Evolutionary conservation across 1,140 invertebrate species (phyloP).

Genomic region (Glomeris maerens): DNA sequence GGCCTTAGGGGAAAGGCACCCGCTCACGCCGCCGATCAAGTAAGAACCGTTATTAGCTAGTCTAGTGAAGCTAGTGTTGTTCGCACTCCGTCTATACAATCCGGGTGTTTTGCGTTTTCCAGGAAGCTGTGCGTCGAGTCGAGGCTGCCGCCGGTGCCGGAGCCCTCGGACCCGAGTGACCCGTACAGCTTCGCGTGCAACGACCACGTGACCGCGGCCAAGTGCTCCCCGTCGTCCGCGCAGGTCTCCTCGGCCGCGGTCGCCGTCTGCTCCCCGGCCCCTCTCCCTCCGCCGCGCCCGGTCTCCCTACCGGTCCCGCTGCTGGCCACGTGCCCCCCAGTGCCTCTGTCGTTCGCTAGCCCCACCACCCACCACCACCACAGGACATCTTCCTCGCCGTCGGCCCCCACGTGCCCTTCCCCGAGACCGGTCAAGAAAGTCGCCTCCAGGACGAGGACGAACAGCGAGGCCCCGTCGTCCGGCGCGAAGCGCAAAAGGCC

Average conservation of each 20-base stretch:
- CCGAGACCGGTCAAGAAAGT: too few relatives aligned
- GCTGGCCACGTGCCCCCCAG: neutral
- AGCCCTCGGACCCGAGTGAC: constrained; percentile 11
- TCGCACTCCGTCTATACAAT: neutral
- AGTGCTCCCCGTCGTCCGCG: neutral
- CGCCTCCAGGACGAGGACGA: too few relatives aligned
- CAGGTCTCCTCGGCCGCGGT: neutral
- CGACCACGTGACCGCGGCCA: neutral
- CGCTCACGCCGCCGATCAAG: constrained; percentile 6
- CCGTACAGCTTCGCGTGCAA: constrained; percentile 10
- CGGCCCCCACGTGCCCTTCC: too few relatives aligned
- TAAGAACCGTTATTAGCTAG: neutral
- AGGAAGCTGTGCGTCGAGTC: constrained; percentile 13
- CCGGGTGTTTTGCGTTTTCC: neutral
- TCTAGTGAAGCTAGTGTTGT: neutral
- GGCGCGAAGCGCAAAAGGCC: too few relatives aligned
- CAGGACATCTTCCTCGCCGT: too few relatives aligned
- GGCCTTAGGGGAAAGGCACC: neutral
- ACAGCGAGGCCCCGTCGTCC: too few relatives aligned
- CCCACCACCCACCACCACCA: too few relatives aligned
- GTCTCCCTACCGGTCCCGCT: neutral
- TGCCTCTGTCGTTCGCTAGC: neutral
- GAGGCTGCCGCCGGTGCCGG: constrained; percentile 12
- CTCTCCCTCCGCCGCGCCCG: neutral
- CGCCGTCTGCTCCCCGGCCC: neutral